Evolutionary conservation across 2,113 vertebrate species (phyloP).

Genomic region (Tapirus terrestris): DNA sequence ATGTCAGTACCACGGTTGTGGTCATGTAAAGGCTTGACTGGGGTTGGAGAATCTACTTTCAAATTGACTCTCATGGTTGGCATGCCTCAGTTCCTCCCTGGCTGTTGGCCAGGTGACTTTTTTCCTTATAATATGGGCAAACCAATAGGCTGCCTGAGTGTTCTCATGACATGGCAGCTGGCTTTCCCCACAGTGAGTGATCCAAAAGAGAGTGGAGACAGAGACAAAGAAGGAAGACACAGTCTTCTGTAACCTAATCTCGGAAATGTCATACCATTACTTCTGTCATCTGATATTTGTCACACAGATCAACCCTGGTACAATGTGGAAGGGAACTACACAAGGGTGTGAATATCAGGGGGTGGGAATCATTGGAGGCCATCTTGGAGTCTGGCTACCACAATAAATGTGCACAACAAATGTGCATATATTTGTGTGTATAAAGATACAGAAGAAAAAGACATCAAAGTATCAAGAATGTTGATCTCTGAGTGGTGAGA

Average conservation of each 20-base stretch:
- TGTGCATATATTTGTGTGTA: background rate
- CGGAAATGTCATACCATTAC: background rate
- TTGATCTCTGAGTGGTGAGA: background rate
- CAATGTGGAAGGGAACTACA: background rate
- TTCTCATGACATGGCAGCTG: background rate
- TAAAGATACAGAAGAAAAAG: background rate
- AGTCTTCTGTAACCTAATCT: constrained; percentile 6
- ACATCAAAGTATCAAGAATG: background rate
- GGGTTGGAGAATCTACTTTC: background rate
- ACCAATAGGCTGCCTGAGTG: background rate
- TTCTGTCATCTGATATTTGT: constrained; percentile 37
- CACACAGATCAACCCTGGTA: background rate
- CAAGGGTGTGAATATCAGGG: background rate
- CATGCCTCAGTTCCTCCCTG: background rate
- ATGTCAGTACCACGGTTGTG: background rate
- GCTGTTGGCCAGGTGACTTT: background rate
- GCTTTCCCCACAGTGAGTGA: background rate
- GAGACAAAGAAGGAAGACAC: background rate
- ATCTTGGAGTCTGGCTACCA: background rate
- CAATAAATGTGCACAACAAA: background rate
- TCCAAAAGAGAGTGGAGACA: background rate
- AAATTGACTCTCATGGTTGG: background rate
- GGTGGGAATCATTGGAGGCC: background rate
- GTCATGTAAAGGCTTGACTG: background rate
- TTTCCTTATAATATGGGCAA: background rate